These are phyloP conservation scores for Hybognathus amarus DNA, from an alignment of 2,797 vertebrate genomes.

Conservation along the genomic window DNA sequence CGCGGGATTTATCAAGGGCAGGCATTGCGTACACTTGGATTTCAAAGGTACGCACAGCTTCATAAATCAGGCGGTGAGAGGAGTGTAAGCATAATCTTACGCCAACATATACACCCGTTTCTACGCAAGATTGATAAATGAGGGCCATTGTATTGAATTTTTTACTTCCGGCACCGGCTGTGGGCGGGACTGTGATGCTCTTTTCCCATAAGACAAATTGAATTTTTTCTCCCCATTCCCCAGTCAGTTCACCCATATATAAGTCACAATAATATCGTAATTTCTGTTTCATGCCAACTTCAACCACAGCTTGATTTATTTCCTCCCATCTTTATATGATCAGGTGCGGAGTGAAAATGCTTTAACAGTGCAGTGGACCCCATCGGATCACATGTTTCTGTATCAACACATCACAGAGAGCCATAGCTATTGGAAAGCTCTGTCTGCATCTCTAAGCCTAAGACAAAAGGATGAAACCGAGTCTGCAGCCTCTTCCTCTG, in stretches of 20 bases:
- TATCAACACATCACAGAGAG: constrained; percentile 89
- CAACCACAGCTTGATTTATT: neutral
- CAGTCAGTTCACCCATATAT: neutral
- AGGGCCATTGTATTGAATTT: too few relatives aligned
- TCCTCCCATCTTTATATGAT: neutral
- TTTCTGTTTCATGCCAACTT: neutral
- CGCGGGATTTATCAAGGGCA: too few relatives aligned
- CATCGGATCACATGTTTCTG: constrained; percentile 92
- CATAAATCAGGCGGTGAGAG: too few relatives aligned
- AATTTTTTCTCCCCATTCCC: too few relatives aligned
- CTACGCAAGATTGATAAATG: too few relatives aligned
- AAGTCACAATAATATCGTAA: neutral
- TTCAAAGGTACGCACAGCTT: too few relatives aligned
- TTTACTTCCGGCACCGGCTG: too few relatives aligned
- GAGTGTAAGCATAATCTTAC: too few relatives aligned
- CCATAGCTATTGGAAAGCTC: constrained; percentile 76
- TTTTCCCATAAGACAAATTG: too few relatives aligned
- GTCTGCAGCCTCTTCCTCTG: constrained; percentile 24
- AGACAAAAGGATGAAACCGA: neutral
- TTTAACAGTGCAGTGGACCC: constrained; percentile 86
- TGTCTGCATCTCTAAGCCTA: constrained; percentile 65
- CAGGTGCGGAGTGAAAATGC: constrained; percentile 82
- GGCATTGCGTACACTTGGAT: too few relatives aligned
- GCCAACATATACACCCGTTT: too few relatives aligned
- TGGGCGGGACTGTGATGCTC: too few relatives aligned